A percentile compares a stretch with the other conserved stretches of the same genome.
phyloP scores from a whole-genome alignment of 1,140 invertebrate species.

The Heliconius melpomene region DNA sequence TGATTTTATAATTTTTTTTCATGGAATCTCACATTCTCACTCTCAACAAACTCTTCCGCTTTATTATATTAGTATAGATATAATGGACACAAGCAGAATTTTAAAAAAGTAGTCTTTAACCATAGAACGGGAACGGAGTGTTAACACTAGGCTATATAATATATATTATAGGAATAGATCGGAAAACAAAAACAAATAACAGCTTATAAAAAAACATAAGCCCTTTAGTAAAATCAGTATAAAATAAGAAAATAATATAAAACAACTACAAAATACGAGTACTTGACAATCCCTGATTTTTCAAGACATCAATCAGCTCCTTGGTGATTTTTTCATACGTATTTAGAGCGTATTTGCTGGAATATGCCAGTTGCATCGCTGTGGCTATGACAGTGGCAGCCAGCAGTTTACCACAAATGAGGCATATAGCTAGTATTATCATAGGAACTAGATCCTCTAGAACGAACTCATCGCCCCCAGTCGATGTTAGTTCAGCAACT shows the following conservation, averaged over 20 bases:
- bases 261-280: slow-evolving; percentile 27
- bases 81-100: too few relatives aligned
- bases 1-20: too few relatives aligned
- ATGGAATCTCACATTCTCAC: too few relatives aligned
- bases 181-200: too few relatives aligned
- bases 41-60: too few relatives aligned
- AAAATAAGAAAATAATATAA: background rate
- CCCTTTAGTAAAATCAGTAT: too few relatives aligned
- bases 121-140: too few relatives aligned
- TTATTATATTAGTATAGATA: too few relatives aligned
- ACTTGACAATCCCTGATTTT: slow-evolving; percentile 73
- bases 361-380: slow-evolving; percentile 65
- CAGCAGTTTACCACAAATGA: slow-evolving; percentile 64
- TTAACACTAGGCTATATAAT: too few relatives aligned
- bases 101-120: too few relatives aligned
- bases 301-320: slow-evolving; percentile 67
- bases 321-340: slow-evolving; percentile 63
- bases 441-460: slow-evolving; percentile 57
- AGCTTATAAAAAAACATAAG: too few relatives aligned
- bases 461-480: slow-evolving; percentile 66
- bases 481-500: slow-evolving; percentile 59
- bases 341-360: slow-evolving; percentile 63
- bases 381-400: slow-evolving; percentile 63
- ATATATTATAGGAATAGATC: background rate
- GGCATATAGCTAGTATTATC: slow-evolving; percentile 56